Percentiles rank a stretch among this genome's conserved stretches.
Evolutionary conservation across 2,797 vertebrate species (phyloP).

Genomic region (Crotalus adamanteus): DNA sequence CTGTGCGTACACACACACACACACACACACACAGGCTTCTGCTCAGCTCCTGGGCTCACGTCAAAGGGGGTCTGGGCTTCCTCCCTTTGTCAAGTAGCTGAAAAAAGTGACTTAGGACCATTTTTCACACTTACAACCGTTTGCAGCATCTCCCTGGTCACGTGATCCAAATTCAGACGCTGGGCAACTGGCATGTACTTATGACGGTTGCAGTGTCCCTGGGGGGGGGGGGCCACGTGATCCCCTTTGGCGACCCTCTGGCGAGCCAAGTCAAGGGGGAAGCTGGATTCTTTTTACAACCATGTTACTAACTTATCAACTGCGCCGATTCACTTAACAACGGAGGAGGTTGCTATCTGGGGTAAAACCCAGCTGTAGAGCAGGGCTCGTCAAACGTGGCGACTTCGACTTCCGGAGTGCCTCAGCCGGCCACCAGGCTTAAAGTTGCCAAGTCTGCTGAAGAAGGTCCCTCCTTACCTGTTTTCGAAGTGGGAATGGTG

Average conservation of each 20-base stretch:
- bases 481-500: constrained; percentile 78
- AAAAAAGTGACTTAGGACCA: neutral
- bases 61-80: no score
- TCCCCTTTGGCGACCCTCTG: neutral
- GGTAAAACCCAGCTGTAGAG: neutral
- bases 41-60: neutral
- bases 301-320: neutral
- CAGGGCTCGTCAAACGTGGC: neutral
- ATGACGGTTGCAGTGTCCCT: neutral
- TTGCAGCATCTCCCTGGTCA: neutral
- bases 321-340: neutral
- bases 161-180: neutral
- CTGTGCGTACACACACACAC: no score
- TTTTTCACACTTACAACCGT: neutral
- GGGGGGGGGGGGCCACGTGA: no score
- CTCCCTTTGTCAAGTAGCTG: no score
- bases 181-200: neutral
- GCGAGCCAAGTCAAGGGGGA: no score
- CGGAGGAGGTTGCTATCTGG: rapidly evolving
- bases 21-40: neutral
- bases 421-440: no score
- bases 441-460: neutral
- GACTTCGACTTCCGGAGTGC: neutral
- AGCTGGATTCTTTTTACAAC: neutral
- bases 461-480: constrained; percentile 63